Evolutionary conservation across 2,888 invertebrate species (phyloP), one percentile per base, ranked within the genome.

Genomic region (Tetheella fluctuosa): DNA sequence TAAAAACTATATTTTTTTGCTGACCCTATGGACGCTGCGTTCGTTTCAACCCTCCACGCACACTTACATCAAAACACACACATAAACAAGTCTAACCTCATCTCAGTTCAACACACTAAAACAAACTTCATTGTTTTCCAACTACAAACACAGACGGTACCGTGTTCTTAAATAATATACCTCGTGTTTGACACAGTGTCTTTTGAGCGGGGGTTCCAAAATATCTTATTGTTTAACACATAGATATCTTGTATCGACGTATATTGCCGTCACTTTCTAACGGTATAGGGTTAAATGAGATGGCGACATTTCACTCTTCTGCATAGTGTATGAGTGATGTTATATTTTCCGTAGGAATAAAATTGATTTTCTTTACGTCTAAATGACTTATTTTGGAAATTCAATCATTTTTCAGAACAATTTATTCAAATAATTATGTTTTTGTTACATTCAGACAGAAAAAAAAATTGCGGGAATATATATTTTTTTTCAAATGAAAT

Each of bases 21-120:
- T 28, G 13, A 70, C 83, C 34, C 54, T 90, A 84, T 81, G 58
- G 64, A 68, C 69, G 65, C 84, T 83, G 85, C 89, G 86, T 85
- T 80, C 84, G 86, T 81, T 86, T 84, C 88, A 85, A 87, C 90
- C 91, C 90, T 89, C 87, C 76, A 59, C 56, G 37, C 70, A 65
- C 67, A 72, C 70, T 20, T 23, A 52, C 56, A 63, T 42, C 58
- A 34, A 64, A 62, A 74, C 76, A 15, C 74, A 78, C 80, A 82
- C 78, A 63, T 6, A 13, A 53, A 25, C 25, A 71, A 63, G 28
- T 52, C 48, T 54, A n/a, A 54, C 37, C 54, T 58, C 64, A 58
- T 64, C 58, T 72, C 67, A 54, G 70, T 59, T 67, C 39, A 57
- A 63, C 76, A 77, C 77, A 81, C 80, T 17, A 63, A 42, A 15